Conservation (phyloP, 2,113 vertebrate species). For the Oncorhynchus tshawytscha region DNA sequence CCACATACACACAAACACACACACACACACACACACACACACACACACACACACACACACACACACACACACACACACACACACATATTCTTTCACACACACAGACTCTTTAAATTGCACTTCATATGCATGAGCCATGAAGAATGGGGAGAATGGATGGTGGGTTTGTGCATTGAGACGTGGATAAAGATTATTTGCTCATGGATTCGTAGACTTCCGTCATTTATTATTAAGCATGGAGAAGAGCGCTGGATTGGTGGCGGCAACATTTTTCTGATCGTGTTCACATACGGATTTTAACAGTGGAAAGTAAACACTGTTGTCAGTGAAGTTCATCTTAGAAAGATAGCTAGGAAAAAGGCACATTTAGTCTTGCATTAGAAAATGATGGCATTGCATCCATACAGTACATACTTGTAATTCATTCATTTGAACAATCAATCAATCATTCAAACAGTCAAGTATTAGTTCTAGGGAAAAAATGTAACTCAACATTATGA, state of each 20-base stretch:
- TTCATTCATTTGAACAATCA: not conserved
- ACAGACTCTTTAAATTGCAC: conserved; percentile 36
- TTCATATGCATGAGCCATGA: conserved; percentile 44
- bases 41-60: conserved; percentile 23
- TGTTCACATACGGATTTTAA: conserved; percentile 55
- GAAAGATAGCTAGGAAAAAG: conserved; percentile 12
- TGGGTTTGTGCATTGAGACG: conserved; percentile 62
- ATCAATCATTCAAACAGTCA: not conserved
- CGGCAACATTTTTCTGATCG: conserved; percentile 69
- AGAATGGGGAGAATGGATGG: conserved; percentile 51
- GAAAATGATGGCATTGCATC: not conserved
- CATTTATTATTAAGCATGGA: conserved; percentile 69
- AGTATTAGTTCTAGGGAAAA: not conserved
- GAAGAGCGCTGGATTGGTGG: conserved; percentile 58
- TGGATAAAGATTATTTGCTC: conserved; percentile 75
- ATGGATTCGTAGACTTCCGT: conserved; percentile 63
- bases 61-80: too few species aligned
- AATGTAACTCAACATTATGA: not conserved
- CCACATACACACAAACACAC: conserved; percentile 10
- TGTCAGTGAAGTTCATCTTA: conserved; percentile 29
- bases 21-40: conserved; percentile 19
- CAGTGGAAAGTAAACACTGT: conserved; percentile 40
- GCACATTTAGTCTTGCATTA: not conserved
- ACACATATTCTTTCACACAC: conserved; percentile 27
- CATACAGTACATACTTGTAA: not conserved